Conservation (phyloP, 2,113 vertebrate species). For the Peromyscus californicus region DNA sequence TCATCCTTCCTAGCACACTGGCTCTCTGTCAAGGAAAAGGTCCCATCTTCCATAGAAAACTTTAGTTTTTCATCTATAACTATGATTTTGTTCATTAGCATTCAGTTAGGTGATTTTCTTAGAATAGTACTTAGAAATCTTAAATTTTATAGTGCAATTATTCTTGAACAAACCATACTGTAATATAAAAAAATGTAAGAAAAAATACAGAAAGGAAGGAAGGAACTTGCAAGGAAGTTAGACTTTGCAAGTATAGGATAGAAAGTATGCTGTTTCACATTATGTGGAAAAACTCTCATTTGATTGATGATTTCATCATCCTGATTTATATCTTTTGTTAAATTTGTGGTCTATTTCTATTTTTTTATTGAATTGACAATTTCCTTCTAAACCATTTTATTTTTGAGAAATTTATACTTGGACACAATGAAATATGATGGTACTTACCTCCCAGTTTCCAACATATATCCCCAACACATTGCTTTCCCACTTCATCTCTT, state of each 20-base stretch:
- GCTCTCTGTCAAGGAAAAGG: background rate
- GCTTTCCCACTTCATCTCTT: too few species aligned
- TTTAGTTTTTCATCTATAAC: constrained; percentile 2
- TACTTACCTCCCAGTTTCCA: background rate
- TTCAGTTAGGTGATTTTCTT: constrained; percentile 41
- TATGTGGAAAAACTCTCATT: background rate
- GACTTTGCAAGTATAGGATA: background rate
- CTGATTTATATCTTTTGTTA: background rate
- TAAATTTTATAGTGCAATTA: background rate
- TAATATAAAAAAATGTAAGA: background rate
- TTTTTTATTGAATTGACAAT: constrained; percentile 31
- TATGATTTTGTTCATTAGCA: constrained; percentile 37
- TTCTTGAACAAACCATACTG: constrained; percentile 2
- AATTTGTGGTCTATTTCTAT: background rate
- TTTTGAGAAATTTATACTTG: background rate
- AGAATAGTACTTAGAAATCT: background rate
- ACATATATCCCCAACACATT: background rate
- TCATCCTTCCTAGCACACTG: constrained; percentile 34
- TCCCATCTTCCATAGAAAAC: background rate
- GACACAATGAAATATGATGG: background rate
- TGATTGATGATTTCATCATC: background rate
- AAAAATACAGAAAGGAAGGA: background rate
- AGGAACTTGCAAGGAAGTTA: background rate
- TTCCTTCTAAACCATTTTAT: background rate
- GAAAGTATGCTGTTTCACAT: background rate